phyloP scores from a whole-genome alignment of 2,888 invertebrate species.

The Eupithecia subfuscata region DNA sequence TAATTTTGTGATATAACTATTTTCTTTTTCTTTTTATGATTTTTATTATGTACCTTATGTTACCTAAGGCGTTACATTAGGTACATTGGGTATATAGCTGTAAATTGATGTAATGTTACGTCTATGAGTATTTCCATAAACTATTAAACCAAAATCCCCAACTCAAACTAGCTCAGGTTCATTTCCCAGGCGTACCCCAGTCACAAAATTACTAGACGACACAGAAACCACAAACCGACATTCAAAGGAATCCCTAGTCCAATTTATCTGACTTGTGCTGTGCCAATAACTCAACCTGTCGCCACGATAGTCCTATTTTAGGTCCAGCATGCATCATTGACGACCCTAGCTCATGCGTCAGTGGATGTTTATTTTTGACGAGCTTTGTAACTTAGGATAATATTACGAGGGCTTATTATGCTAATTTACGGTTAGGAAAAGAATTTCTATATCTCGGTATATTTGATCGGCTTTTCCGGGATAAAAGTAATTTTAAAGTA shows the following conservation, averaged over 20 bases:
- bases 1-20: too few relatives aligned
- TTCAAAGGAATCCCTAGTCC: conserved; percentile 55
- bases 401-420: neutral
- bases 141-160: neutral
- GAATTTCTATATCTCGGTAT: too few relatives aligned
- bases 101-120: too few relatives aligned
- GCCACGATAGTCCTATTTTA: conserved; percentile 67
- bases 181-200: neutral
- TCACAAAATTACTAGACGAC: conserved; percentile 27
- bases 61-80: too few relatives aligned
- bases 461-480: too few relatives aligned
- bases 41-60: too few relatives aligned
- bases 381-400: conserved; percentile 36
- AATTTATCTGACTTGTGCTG: conserved; percentile 56
- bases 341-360: conserved; percentile 68
- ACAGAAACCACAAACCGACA: conserved; percentile 57
- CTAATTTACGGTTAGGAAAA: neutral
- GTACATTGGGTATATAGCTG: too few relatives aligned
- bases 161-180: neutral
- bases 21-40: too few relatives aligned
- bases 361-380: conserved; percentile 62
- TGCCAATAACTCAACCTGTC: conserved; percentile 64
- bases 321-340: conserved; percentile 64
- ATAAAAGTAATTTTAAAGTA: too few relatives aligned
- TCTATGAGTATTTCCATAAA: neutral